Evolutionary conservation across 2,797 vertebrate species (phyloP).

Genomic region (Characodon lateralis): DNA sequence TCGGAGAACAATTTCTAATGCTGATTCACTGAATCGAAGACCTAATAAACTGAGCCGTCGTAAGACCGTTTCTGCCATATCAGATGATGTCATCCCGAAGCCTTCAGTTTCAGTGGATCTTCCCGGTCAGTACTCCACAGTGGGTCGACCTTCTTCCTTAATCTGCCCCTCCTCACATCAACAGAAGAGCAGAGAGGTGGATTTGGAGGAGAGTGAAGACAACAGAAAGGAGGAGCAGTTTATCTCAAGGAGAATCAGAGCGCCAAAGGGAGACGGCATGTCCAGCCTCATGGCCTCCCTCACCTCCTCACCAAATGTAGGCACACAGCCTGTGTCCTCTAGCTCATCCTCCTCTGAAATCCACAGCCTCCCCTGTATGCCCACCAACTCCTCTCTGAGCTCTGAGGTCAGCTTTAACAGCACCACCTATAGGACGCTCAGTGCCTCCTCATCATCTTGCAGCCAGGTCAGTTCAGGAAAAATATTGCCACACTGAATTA

Average conservation of each 20-base stretch:
- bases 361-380: slow-evolving; percentile 79
- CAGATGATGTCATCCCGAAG: slow-evolving; percentile 85
- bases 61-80: slow-evolving; percentile 88
- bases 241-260: slow-evolving; percentile 86
- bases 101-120: slow-evolving; percentile 54
- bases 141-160: slow-evolving; percentile 77
- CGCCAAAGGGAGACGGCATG: slow-evolving; percentile 88
- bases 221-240: slow-evolving; percentile 73
- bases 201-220: not conserved
- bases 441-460: slow-evolving; percentile 56
- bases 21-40: slow-evolving; percentile 87
- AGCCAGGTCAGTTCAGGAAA: slow-evolving; percentile 52
- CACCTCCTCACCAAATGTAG: slow-evolving; percentile 81
- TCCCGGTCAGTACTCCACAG: slow-evolving; percentile 82
- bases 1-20: slow-evolving; percentile 87
- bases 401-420: slow-evolving; percentile 74
- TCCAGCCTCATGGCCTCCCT: slow-evolving; percentile 90
- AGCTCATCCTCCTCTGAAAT: slow-evolving; percentile 74
- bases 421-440: slow-evolving; percentile 69
- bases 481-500: too few species aligned
- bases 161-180: slow-evolving; percentile 63
- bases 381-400: slow-evolving; percentile 69
- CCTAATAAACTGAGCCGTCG: slow-evolving; percentile 89
- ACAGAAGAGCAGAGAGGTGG: slow-evolving; percentile 56
- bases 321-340: slow-evolving; percentile 70